Evolutionary conservation across 2,113 vertebrate species (phyloP).

Genomic region (Solenodon paradoxus): DNA sequence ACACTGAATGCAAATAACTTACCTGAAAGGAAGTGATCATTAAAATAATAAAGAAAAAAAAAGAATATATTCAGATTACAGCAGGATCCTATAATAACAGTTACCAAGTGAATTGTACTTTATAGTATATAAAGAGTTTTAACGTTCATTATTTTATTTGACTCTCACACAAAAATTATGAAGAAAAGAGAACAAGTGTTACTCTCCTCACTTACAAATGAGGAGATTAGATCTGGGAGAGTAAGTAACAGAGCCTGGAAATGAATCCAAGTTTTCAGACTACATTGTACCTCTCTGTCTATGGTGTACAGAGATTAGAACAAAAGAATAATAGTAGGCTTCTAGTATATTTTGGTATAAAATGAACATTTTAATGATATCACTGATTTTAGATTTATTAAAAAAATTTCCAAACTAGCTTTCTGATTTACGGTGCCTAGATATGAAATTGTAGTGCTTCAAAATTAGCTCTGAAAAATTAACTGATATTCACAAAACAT

Average conservation of each 20-base stretch:
- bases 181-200: neutral
- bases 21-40: neutral
- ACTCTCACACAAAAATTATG: neutral
- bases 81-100: neutral
- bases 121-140: neutral
- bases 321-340: neutral
- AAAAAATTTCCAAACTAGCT: neutral
- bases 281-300: neutral
- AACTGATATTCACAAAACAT: neutral
- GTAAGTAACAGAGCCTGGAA: neutral
- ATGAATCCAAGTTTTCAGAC: neutral
- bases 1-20: neutral
- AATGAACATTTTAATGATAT: neutral
- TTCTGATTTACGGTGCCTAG: neutral
- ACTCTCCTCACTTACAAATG: neutral
- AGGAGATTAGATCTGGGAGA: neutral
- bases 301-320: neutral
- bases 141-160: neutral
- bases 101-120: neutral
- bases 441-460: neutral
- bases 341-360: neutral
- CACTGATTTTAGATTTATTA: neutral
- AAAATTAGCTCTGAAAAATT: neutral
- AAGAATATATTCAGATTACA: neutral
- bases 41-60: neutral